A percentile compares a stretch with the other conserved stretches of the same genome.
Evolutionary conservation across 2,797 vertebrate genomes (phyloP).

Genomic region (Aldrovandia affinis): DNA sequence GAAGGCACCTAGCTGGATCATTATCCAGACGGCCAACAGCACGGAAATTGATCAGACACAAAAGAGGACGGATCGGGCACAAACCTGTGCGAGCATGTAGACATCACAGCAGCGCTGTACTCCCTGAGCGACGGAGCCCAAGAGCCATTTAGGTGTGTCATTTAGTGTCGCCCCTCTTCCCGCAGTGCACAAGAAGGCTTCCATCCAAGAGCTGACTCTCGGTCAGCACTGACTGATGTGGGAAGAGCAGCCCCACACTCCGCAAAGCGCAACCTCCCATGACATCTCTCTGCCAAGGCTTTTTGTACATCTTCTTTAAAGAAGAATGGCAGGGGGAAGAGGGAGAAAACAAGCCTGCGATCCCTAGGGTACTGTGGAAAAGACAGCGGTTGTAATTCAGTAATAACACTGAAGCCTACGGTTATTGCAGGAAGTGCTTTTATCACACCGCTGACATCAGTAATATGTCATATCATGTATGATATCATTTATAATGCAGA

Average conservation of each 20-base stretch:
- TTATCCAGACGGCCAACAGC: too few relatives aligned
- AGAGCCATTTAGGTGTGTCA: not conserved
- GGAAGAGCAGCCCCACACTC: not conserved
- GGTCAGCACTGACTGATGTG: not conserved
- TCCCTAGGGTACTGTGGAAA: not conserved
- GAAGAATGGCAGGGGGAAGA: not conserved
- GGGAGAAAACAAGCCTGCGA: not conserved
- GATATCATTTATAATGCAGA: slow-evolving; percentile 14
- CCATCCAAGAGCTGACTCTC: not conserved
- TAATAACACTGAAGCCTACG: slow-evolving; percentile 5
- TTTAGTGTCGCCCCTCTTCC: not conserved
- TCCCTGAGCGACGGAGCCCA: not conserved
- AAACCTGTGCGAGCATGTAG: not conserved
- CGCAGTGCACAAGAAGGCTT: not conserved
- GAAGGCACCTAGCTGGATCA: not conserved
- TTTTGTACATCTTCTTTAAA: not conserved
- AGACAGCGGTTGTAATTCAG: not conserved
- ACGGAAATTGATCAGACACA: not conserved
- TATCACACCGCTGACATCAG: slow-evolving; percentile 4
- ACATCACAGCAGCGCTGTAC: not conserved
- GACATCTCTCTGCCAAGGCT: not conserved
- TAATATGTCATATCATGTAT: slow-evolving; percentile 14
- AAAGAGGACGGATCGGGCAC: not conserved
- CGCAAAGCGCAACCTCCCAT: not conserved
- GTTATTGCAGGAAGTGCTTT: not conserved